Evolutionary conservation across 2,888 invertebrate species (phyloP).

Genomic region (Parascotia fuliginaria): DNA sequence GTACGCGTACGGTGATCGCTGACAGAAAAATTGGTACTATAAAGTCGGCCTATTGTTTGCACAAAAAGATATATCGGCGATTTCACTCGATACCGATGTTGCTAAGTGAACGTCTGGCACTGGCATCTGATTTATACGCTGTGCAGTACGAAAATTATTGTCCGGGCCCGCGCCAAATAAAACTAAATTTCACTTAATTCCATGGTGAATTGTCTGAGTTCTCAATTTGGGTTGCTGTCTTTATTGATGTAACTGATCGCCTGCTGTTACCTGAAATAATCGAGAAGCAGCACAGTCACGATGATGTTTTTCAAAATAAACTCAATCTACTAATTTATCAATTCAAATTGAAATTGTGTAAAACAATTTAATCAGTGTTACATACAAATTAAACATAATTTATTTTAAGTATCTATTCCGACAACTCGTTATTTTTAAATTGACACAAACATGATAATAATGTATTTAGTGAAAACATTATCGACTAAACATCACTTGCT

Average conservation of each 20-base stretch:
- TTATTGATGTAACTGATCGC: conserved; percentile 27
- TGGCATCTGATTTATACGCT: conserved; percentile 52
- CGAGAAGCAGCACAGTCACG: neutral
- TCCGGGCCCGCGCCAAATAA: conserved; percentile 29
- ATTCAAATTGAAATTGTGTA: neutral
- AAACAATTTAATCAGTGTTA: no score
- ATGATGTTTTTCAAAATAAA: neutral
- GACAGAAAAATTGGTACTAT: conserved; percentile 70
- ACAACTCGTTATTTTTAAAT: conserved; percentile 22
- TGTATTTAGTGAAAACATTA: conserved; percentile 48
- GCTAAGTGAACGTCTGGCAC: conserved; percentile 44
- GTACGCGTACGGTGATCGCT: conserved; percentile 51
- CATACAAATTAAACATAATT: no score
- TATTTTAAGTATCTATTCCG: no score
- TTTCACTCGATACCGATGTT: conserved; percentile 57
- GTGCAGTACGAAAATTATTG: conserved; percentile 45
- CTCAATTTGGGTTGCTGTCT: conserved; percentile 31
- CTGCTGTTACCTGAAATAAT: conserved; percentile 15
- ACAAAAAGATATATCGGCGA: conserved; percentile 60
- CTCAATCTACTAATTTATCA: neutral
- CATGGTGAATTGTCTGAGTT: conserved; percentile 24
- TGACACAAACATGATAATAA: conserved; percentile 42
- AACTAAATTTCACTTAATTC: conserved; percentile 36
- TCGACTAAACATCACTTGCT: no score
- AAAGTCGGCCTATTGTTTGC: conserved; percentile 61